phyloP scores from a whole-genome alignment of 2,113 vertebrate species.

The Silurus meridionalis region DNA sequence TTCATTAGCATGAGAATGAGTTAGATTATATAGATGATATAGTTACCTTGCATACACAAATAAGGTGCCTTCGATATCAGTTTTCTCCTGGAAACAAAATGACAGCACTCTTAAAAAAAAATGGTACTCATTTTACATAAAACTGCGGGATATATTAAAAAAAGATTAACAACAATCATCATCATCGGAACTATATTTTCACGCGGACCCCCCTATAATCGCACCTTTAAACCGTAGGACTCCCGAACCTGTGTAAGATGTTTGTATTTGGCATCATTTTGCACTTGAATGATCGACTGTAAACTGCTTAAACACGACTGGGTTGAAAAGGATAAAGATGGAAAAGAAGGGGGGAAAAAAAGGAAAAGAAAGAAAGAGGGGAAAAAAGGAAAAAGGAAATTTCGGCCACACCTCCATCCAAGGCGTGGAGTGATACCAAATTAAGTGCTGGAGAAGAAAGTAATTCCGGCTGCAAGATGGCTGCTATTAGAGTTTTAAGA shows the following conservation, averaged over 20 bases:
- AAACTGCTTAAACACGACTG: not conserved
- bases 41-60: conserved; percentile 94
- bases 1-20: not conserved
- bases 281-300: not conserved
- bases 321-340: not conserved
- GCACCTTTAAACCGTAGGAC: not conserved
- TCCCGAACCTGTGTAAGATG: not conserved
- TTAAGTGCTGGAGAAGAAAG: conserved; percentile 30
- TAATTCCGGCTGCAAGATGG: conserved; percentile 22
- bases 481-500: not conserved
- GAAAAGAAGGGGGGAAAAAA: not conserved
- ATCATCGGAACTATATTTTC: not conserved
- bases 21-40: no score
- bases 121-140: not conserved
- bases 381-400: not conserved
- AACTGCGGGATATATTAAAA: not conserved
- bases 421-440: conserved; percentile 33
- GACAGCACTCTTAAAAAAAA: no score
- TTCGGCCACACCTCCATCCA: conserved; percentile 20
- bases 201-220: not conserved
- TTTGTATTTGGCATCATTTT: not conserved
- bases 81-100: conserved; percentile 85
- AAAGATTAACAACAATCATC: not conserved
- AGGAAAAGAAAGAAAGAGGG: not conserved
- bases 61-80: conserved; percentile 93